These are phyloP conservation scores for Hiodon alosoides DNA, from an alignment of 2,113 vertebrate genomes.

Conservation along the genomic window DNA sequence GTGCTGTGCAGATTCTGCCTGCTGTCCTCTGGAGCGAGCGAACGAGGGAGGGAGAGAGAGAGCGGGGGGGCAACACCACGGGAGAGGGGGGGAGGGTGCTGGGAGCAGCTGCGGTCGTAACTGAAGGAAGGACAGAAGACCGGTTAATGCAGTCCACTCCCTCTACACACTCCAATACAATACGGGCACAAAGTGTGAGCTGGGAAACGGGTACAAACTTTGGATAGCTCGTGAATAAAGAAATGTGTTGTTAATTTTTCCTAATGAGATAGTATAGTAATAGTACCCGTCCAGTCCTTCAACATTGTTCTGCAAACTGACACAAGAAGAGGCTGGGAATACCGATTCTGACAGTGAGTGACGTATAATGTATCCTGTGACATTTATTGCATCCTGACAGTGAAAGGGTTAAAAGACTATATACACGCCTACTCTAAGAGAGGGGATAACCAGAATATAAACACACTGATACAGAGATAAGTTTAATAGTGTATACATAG, in stretches of 20 bases:
- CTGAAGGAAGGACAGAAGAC: slow-evolving; percentile 36
- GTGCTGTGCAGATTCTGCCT: slow-evolving; percentile 68
- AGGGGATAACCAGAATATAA: not conserved
- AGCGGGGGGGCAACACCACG: slow-evolving; percentile 60
- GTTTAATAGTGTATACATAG: not conserved
- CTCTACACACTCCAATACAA: too few species aligned
- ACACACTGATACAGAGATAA: not conserved
- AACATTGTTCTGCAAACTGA: not conserved
- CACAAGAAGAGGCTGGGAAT: not conserved
- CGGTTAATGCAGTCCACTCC: not conserved
- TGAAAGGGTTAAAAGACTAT: not conserved
- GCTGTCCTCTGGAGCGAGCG: slow-evolving; percentile 67
- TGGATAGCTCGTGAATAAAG: too few species aligned
- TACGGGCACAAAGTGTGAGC: too few species aligned
- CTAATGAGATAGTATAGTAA: too few species aligned
- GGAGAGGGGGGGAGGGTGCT: slow-evolving; percentile 64
- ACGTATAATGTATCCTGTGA: too few species aligned
- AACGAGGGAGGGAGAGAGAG: slow-evolving; percentile 61
- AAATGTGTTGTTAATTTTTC: too few species aligned
- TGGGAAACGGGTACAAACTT: too few species aligned
- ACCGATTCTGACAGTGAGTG: too few species aligned
- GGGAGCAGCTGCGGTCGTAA: slow-evolving; percentile 70
- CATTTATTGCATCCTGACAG: not conserved
- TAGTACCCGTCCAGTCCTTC: too few species aligned
- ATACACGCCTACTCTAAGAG: not conserved